Evolutionary conservation across 2,113 vertebrate species (phyloP).

Genomic region (Ia io): DNA sequence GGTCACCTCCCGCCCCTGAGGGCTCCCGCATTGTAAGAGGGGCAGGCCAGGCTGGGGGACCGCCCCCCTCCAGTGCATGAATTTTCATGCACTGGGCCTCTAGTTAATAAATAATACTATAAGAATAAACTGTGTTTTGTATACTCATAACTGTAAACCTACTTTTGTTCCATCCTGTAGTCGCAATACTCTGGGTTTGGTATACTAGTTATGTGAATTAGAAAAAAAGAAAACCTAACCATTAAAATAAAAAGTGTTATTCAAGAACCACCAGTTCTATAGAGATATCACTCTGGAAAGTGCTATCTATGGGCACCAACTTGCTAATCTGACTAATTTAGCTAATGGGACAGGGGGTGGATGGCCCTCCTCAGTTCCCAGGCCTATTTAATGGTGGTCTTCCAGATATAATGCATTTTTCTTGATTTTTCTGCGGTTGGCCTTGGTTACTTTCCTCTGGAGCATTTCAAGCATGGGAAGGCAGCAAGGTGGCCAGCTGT

Average conservation of each 20-base stretch:
- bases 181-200: background rate
- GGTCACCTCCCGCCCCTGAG: too few relatives aligned
- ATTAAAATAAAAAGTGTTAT: constrained; percentile 2
- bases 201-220: background rate
- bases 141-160: background rate
- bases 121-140: background rate
- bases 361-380: background rate
- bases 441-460: background rate
- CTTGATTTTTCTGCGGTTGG: background rate
- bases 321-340: background rate
- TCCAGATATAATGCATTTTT: background rate
- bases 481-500: background rate
- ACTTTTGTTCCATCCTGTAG: background rate
- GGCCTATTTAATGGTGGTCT: background rate
- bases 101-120: background rate
- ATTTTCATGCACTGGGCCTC: too few relatives aligned
- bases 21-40: too few relatives aligned
- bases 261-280: background rate
- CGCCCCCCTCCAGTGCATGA: too few relatives aligned
- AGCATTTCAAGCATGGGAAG: background rate
- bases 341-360: background rate
- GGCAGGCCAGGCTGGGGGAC: too few relatives aligned
- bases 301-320: background rate
- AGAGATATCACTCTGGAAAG: background rate
- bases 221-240: background rate